Evolutionary conservation across 2,888 invertebrate species (phyloP).

Genomic region (Amphipoea oculea): DNA sequence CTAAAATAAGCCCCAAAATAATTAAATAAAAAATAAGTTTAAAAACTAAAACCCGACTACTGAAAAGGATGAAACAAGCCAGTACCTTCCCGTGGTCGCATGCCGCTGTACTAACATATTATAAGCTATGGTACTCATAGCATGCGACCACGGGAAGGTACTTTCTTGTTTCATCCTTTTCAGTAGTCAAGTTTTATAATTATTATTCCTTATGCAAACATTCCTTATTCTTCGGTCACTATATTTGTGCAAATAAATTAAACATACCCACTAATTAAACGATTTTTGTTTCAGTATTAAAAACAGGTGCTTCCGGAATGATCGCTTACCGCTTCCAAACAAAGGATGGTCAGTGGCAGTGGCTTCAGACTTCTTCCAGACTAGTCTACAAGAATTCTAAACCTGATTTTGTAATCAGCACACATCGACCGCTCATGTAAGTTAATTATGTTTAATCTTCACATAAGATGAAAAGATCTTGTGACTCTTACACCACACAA

Average conservation of each 20-base stretch:
- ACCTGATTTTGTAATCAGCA: slow-evolving; percentile 99
- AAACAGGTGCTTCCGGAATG: slow-evolving; percentile 99
- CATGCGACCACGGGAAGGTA: too few relatives aligned
- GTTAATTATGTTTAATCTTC: slow-evolving; percentile 69
- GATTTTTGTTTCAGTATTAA: slow-evolving; percentile 94
- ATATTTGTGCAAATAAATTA: background rate
- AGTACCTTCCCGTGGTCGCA: too few relatives aligned
- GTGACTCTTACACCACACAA: too few relatives aligned
- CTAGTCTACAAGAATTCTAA: slow-evolving; percentile 99
- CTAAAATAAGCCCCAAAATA: too few relatives aligned
- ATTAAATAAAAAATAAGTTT: too few relatives aligned
- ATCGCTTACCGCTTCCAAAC: slow-evolving; percentile 99
- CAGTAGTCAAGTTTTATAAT: background rate
- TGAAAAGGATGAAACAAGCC: too few relatives aligned
- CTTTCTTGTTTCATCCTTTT: too few relatives aligned
- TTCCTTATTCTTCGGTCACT: background rate
- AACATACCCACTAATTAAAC: background rate
- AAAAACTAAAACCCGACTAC: too few relatives aligned
- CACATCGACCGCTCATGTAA: slow-evolving; percentile 99
- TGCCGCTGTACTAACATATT: too few relatives aligned
- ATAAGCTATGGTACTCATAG: too few relatives aligned
- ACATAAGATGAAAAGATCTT: too few relatives aligned
- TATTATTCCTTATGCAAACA: background rate
- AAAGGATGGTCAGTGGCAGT: slow-evolving; percentile 98
- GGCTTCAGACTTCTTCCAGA: slow-evolving; percentile 98